These are phyloP conservation scores for Eulemur mongoz DNA, from an alignment of 2,797 vertebrate genomes.

Conservation along the genomic window DNA sequence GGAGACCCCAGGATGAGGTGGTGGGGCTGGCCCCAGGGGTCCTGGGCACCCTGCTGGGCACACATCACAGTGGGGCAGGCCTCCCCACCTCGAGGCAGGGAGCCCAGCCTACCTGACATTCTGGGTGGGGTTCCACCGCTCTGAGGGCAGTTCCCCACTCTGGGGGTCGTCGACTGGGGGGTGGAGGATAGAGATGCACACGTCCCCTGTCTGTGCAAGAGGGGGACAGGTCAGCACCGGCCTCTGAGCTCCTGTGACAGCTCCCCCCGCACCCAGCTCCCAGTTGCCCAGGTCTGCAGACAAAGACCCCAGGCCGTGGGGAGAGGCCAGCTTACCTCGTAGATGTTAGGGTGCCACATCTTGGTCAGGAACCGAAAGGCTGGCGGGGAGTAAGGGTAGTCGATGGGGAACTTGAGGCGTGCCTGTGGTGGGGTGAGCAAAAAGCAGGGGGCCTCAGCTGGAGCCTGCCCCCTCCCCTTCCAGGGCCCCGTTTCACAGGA, in stretches of 20 bases:
- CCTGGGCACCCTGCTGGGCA: background rate
- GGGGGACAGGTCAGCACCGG: background rate
- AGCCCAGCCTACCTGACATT: constrained; percentile 91
- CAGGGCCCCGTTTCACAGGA: background rate
- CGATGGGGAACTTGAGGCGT: constrained; percentile 96
- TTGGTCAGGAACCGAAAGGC: constrained; percentile 98
- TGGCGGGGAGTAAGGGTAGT: constrained; percentile 98
- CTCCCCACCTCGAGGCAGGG: background rate
- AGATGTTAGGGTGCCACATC: constrained; percentile 99
- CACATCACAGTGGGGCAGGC: background rate
- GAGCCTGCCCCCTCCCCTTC: background rate
- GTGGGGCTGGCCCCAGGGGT: background rate
- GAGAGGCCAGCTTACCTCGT: constrained; percentile 89
- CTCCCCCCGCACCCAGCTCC: background rate
- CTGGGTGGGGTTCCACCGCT: constrained; percentile 97
- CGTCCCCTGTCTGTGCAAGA: constrained; percentile 91
- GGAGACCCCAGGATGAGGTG: background rate
- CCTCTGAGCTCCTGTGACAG: background rate
- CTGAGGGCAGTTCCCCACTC: constrained; percentile 94
- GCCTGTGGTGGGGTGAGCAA: constrained; percentile 85
- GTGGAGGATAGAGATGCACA: constrained; percentile 97
- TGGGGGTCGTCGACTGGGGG: constrained; percentile 95
- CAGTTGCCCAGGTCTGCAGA: background rate
- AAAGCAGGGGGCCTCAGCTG: background rate
- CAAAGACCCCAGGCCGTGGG: background rate